These are phyloP conservation scores for Calliopum simillimum DNA, from an alignment of 2,888 invertebrate species.

Conservation along the genomic window DNA sequence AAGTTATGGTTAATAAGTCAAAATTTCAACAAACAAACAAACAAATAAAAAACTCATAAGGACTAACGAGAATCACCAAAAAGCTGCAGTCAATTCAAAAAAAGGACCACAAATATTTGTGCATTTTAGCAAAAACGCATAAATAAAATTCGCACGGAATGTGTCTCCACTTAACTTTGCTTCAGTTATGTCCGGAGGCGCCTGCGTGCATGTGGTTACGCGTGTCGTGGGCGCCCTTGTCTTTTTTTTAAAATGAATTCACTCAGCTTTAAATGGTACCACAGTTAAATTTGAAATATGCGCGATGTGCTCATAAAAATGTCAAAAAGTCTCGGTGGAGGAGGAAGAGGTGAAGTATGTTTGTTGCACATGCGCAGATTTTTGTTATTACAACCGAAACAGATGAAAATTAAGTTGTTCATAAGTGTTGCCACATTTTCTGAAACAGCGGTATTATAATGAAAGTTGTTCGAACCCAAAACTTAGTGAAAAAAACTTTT, in stretches of 20 bases:
- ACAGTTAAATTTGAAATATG: constrained; percentile 60
- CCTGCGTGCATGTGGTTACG: constrained; percentile 56
- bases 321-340: constrained; percentile 54
- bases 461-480: too few relatives aligned
- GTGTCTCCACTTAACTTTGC: constrained; percentile 48
- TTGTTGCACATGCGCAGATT: neutral
- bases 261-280: constrained; percentile 4
- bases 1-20: constrained; percentile 54
- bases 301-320: constrained; percentile 62
- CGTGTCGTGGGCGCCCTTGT: constrained; percentile 51
- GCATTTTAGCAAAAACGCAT: constrained; percentile 49
- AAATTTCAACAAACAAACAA: constrained; percentile 26
- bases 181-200: constrained; percentile 50
- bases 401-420: neutral
- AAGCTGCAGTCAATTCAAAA: neutral
- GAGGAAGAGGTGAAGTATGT: neutral
- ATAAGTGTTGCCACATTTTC: neutral
- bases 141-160: constrained; percentile 66
- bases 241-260: constrained; percentile 14
- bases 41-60: neutral
- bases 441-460: too few relatives aligned
- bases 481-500: too few relatives aligned
- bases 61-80: constrained; percentile 17
- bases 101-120: constrained; percentile 38
- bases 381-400: neutral